Base-by-base conservation (phyloP, 1,140 invertebrate genomes). In the Hydropsyche tenuis region DNA sequence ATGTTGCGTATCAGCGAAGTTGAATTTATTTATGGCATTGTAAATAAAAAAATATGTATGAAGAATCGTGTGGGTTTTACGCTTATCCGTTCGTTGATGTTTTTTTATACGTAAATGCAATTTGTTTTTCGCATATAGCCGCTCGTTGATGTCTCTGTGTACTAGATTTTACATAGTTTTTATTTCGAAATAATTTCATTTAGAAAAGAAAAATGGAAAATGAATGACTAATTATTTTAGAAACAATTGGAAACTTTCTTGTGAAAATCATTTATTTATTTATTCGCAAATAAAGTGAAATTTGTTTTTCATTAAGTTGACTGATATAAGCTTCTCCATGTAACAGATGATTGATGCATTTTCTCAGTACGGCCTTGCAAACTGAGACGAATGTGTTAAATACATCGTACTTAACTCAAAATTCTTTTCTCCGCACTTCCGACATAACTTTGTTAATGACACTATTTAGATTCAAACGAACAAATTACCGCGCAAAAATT, bases 281-380 rank as follows among this genome's bases (percentile, higher is more conserved):
- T 37, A 37, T 37, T 37, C 30, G 9, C 30, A 9, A 37, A 37
- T 60, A 14, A 60, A 23, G 56, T 60, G 23, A 27, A 25, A 25
- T 25, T 60, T 23, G 11, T 60, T n/a, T 23, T 60, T 16, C 3
- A 20, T 53, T 25, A 25, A 60, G 12, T 25, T 23, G 22, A 60
- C 22, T 25, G 12, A 60, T 11, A 60, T 60, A 60, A 14, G 25
- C n/a, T n/a, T 60, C 9, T 12, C 14, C 1, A 11, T 25, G 12
- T 5, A 18, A 60, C 23, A 60, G 23, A 60, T 60, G 56, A 60
- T 60, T 25, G 20, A 60, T 60, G 23, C 25, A 14, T 60, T 60
- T 25, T 25, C 11, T 60, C 63, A 46, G 1, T 22, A 11, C 22
- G 30, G 20, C 37, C 63, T 65, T 65, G 60, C 60, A 22, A n/a